Evolutionary conservation across 2,888 invertebrate species (phyloP).

Genomic region (Pristionchus fissidentatus): DNA sequence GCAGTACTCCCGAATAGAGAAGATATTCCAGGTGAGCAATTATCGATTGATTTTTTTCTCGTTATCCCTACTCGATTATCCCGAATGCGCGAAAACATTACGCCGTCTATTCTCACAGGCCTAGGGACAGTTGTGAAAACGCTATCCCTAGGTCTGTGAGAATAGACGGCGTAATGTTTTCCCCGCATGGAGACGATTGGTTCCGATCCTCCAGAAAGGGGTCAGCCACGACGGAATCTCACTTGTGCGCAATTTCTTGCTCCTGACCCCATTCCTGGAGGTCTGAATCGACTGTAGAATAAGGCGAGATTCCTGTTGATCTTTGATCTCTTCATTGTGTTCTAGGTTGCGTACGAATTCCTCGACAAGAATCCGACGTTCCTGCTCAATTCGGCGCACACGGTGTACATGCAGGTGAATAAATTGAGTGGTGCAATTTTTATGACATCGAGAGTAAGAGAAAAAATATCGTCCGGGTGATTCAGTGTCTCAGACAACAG

Average conservation of each 20-base stretch:
- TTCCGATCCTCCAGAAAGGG: too few relatives aligned
- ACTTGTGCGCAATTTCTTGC: too few relatives aligned
- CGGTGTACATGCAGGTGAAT: constrained; percentile 93
- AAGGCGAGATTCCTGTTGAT: not conserved
- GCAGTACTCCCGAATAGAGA: constrained; percentile 89
- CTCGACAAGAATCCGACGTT: constrained; percentile 97
- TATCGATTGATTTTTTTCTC: not conserved
- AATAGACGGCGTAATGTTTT: too few relatives aligned
- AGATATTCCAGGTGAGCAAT: constrained; percentile 59
- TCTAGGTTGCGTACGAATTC: constrained; percentile 82
- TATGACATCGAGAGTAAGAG: not conserved
- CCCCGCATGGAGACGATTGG: too few relatives aligned
- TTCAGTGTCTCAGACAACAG: not conserved
- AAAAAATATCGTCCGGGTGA: too few relatives aligned
- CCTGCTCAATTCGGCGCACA: constrained; percentile 98
- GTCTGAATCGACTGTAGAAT: not conserved
- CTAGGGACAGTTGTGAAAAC: too few relatives aligned
- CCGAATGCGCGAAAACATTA: too few relatives aligned
- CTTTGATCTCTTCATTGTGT: constrained; percentile 15
- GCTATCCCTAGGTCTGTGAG: too few relatives aligned
- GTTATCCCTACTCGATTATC: too few relatives aligned
- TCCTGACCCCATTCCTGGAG: not conserved
- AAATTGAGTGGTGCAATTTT: too few relatives aligned
- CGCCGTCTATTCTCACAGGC: too few relatives aligned
- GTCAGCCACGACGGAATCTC: too few relatives aligned